Base-by-base conservation (phyloP, 1,140 invertebrate species). In the Physella acuta region DNA sequence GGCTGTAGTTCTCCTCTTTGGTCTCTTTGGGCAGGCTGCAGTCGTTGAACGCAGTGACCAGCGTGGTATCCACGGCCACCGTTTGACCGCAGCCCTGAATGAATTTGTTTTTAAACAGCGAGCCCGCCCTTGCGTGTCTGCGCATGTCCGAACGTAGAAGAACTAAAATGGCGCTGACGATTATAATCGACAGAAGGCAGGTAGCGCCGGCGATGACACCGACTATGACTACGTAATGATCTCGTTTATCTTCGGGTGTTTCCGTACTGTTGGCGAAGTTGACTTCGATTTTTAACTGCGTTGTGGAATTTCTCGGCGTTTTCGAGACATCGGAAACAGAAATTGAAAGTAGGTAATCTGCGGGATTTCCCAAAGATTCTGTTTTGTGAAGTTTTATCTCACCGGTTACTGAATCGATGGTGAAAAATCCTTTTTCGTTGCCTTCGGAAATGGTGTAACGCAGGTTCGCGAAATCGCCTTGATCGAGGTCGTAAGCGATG, bases 371-470 rank as follows among this genome's bases (percentile, higher is more conserved):
- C 55, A 75, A 65, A 17, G 49, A 64, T 20, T 52, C 44, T 24
- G 58, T 39, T 30, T 66, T 58, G 0, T 88, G 89, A 71, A 97
- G 87, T 2, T 87, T 90, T 33, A 97, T 85, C 0, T 90, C 86
- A 1, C 95, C 95, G 0, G 90, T 92, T 70, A 89, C 91, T 26
- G 91, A 87, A 80, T 96, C 90, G 14, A 99, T 94, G 58, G 90
- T 86, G 79, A 98, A 97, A 39, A 94, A 86, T 70, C 93, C 91
- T 14, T 90, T 88, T 71, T 91, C 90, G 30, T 85, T 77, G 8
- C 92, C 92, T 34, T 90, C 91, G 1, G 92, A 89, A 24, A 98
- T 86, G 81, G 95, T 93, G 81, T 96, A 98, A 0, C 93, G 94
- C 0, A 98, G 93, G 28, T 92, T 81, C 0, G 94, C 93, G 82